Conservation (phyloP, 2,888 invertebrate genomes). For the Ophonus ardosiacus region DNA sequence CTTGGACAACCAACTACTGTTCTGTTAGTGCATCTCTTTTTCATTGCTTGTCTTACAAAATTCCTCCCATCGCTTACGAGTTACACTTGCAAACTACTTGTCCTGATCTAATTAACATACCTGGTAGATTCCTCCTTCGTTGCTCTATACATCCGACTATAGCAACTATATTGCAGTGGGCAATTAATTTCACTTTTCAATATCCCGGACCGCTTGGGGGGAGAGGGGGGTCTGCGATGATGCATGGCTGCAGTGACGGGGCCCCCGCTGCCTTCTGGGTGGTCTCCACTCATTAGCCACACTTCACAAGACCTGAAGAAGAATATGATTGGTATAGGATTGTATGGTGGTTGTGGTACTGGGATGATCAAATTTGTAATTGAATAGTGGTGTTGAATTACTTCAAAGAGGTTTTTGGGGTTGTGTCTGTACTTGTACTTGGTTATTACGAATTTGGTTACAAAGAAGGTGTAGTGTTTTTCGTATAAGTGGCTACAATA, state of each 20-base stretch:
- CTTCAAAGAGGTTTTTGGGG: not conserved
- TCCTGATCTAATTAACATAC: conserved; percentile 35
- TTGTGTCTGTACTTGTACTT: no score
- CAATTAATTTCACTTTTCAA: conserved; percentile 64
- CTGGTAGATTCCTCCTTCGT: not conserved
- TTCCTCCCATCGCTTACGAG: not conserved
- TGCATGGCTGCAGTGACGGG: conserved; percentile 60
- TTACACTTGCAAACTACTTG: not conserved
- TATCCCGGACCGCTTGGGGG: conserved; percentile 43
- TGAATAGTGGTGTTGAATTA: not conserved
- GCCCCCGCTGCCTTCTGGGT: conserved; percentile 64
- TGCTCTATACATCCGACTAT: not conserved
- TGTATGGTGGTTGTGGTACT: not conserved
- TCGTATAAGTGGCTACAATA: no score
- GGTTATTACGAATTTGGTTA: no score
- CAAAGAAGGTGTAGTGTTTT: no score
- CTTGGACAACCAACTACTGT: not conserved
- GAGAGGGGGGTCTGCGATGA: conserved; percentile 42
- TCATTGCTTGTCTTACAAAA: not conserved
- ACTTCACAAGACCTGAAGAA: conserved; percentile 24
- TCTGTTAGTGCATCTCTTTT: no score
- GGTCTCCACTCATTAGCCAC: conserved; percentile 64
- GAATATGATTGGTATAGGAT: not conserved
- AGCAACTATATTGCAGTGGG: not conserved
- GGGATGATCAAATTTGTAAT: not conserved